phyloP scores from a whole-genome alignment of 1,140 invertebrate species.

The Acromyrmex charruanus region DNA sequence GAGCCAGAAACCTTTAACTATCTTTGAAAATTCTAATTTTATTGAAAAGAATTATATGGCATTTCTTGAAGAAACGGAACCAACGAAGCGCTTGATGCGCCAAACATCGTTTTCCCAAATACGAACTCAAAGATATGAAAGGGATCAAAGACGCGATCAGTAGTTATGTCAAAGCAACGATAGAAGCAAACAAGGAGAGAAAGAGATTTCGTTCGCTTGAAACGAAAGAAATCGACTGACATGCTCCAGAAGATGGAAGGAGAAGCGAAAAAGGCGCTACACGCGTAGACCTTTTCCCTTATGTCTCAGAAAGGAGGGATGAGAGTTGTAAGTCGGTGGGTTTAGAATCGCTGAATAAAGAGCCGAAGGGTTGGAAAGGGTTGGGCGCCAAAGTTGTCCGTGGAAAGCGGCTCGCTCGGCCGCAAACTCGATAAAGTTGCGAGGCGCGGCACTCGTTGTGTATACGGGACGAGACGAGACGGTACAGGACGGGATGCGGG shows the following conservation, averaged over 20 bases:
- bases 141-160: constrained; percentile 49
- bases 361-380: constrained; percentile 72
- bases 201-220: constrained; percentile 14
- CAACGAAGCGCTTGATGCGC: constrained; percentile 12
- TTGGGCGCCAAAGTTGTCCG: constrained; percentile 80
- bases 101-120: constrained; percentile 8
- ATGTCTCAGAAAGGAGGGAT: constrained; percentile 30
- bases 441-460: constrained; percentile 66
- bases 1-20: too few relatives aligned
- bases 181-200: constrained; percentile 17
- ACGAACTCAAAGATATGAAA: constrained; percentile 61
- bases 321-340: constrained; percentile 61
- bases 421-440: constrained; percentile 85
- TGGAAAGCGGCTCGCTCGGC: constrained; percentile 81
- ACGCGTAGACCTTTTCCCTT: constrained; percentile 35
- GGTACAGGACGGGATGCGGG: background rate
- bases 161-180: constrained; percentile 38
- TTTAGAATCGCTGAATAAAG: constrained; percentile 81
- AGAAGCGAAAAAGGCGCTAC: constrained; percentile 47
- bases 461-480: constrained; percentile 37
- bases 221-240: constrained; percentile 29
- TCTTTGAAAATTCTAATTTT: background rate
- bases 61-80: constrained; percentile 6
- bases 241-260: constrained; percentile 42
- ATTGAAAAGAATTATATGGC: background rate